phyloP scores from a whole-genome alignment of 2,888 invertebrate species.

The Drosophila algonquin region DNA sequence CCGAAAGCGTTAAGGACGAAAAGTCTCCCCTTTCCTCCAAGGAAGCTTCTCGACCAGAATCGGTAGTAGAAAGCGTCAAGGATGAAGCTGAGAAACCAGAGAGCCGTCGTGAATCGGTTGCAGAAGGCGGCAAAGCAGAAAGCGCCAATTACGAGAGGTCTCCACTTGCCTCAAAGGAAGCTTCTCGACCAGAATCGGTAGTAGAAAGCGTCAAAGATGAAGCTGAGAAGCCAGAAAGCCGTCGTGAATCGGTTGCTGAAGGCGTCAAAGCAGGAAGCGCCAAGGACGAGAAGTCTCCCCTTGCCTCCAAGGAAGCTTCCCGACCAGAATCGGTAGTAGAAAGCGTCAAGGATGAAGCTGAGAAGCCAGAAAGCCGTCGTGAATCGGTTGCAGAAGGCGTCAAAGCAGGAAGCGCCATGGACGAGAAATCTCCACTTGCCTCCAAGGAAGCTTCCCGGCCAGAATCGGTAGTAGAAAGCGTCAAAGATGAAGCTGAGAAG shows the following conservation, averaged over 20 bases:
- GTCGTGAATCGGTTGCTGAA: constrained; percentile 22
- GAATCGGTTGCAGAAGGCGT: constrained; percentile 34
- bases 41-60: no score
- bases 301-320: constrained; percentile 53
- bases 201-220: constrained; percentile 27
- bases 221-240: constrained; percentile 15
- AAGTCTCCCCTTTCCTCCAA: no score
- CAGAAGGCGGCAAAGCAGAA: constrained; percentile 18
- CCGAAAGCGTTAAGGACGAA: no score
- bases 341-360: constrained; percentile 23
- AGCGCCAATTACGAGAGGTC: constrained; percentile 22
- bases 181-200: constrained; percentile 41
- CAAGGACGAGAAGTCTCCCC: constrained; percentile 27
- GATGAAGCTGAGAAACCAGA: no score
- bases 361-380: constrained; percentile 20
- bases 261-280: constrained; percentile 25
- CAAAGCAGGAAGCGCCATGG: constrained; percentile 30
- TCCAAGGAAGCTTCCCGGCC: constrained; percentile 38
- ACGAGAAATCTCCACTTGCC: constrained; percentile 26
- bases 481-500: constrained; percentile 27
- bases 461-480: constrained; percentile 37
- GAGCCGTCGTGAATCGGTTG: constrained; percentile 11
- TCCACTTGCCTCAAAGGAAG: constrained; percentile 29
- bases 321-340: constrained; percentile 66
- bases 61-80: no score